Conservation (phyloP, 2,113 vertebrate species). For the Oncorhynchus masou region DNA sequence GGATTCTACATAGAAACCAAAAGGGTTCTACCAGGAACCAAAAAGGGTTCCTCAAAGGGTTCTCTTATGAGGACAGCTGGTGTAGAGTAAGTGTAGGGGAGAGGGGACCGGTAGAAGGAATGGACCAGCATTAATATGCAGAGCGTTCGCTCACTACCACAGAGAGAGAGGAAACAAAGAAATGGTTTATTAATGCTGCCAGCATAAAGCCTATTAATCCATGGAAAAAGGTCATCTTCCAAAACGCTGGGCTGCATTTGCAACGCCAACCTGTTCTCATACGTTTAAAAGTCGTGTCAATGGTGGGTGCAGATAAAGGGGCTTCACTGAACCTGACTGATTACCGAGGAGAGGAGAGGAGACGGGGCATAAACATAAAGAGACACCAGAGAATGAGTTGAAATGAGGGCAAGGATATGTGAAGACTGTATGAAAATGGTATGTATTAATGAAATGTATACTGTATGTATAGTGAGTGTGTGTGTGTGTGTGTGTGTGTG, state of each 20-base stretch:
- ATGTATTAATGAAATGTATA: too few relatives aligned
- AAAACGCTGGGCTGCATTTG: constrained; percentile 55
- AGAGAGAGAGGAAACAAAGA: constrained; percentile 54
- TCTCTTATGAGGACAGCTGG: too few relatives aligned
- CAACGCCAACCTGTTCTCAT: constrained; percentile 54
- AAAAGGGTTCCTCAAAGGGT: too few relatives aligned
- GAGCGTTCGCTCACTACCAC: constrained; percentile 46
- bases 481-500: not conserved
- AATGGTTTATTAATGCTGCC: constrained; percentile 73
- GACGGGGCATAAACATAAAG: constrained; percentile 1
- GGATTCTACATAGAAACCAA: constrained; percentile 12
- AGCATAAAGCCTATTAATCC: constrained; percentile 72
- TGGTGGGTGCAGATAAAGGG: constrained; percentile 8
- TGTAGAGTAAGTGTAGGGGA: constrained; percentile 26
- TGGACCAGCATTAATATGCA: constrained; percentile 56
- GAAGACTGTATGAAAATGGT: too few relatives aligned
- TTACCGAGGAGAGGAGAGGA: constrained; percentile 49
- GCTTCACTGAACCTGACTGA: constrained; percentile 49
- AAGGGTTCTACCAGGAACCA: too few relatives aligned
- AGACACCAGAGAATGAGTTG: too few relatives aligned
- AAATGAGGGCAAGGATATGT: too few relatives aligned
- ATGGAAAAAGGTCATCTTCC: constrained; percentile 67
- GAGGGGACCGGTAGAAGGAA: not conserved
- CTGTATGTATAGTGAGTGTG: too few relatives aligned
- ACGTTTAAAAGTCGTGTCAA: constrained; percentile 61